A percentile compares a stretch with the other conserved stretches of the same genome.
phyloP scores from a whole-genome alignment of 1,140 invertebrate species.

The Solenopsis fugax region DNA sequence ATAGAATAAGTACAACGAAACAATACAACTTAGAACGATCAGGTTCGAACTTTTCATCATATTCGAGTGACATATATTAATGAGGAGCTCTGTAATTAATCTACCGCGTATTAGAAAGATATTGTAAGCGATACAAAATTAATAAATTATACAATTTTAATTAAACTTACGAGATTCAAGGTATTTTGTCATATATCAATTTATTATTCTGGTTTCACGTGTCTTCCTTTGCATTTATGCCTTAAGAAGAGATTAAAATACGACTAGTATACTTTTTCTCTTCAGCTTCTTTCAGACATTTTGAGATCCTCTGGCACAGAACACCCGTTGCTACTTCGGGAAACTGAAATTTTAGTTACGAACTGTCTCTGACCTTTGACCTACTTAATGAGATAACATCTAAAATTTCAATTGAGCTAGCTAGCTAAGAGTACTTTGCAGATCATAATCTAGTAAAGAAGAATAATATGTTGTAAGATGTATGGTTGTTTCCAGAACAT shows the following conservation, averaged over 20 bases:
- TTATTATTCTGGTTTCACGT: neutral
- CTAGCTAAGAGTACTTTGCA: neutral
- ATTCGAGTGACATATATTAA: neutral
- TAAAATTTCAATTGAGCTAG: slow-evolving; percentile 29
- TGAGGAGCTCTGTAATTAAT: neutral
- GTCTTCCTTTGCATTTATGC: neutral
- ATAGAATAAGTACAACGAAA: neutral
- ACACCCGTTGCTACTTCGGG: neutral
- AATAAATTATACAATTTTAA: neutral
- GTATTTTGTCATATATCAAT: neutral
- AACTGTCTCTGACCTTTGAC: slow-evolving; percentile 44
- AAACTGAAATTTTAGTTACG: slow-evolving; percentile 41
- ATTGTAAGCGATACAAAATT: neutral
- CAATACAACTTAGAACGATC: neutral
- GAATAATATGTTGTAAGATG: neutral
- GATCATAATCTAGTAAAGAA: slow-evolving; percentile 11
- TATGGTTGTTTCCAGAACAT: neutral
- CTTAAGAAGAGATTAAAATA: slow-evolving; percentile 2
- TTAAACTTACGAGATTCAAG: neutral
- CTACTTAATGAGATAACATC: slow-evolving; percentile 29
- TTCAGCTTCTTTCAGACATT: neutral
- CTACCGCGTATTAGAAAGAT: neutral
- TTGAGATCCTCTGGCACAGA: neutral
- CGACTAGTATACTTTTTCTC: neutral
- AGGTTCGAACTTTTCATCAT: neutral